These are phyloP conservation scores for Eurypyga helias DNA, from an alignment of 2,113 vertebrate species.

Conservation along the genomic window DNA sequence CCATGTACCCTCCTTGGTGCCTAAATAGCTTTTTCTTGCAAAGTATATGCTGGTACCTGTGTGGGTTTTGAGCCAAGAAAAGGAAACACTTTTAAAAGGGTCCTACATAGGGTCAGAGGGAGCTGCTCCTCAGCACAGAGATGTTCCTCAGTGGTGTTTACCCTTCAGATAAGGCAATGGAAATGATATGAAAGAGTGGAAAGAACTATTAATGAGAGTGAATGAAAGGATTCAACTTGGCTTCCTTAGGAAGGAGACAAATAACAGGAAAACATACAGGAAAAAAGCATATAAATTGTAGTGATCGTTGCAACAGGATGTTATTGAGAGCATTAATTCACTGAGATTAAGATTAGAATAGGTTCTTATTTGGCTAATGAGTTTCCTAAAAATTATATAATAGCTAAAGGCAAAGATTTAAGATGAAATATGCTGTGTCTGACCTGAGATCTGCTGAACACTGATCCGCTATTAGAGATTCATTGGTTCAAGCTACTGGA, in stretches of 20 bases:
- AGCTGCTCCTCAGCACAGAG: neutral
- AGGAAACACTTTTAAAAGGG: neutral
- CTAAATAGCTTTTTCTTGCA: neutral
- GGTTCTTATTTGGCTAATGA: constrained; percentile 53
- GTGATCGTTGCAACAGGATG: constrained; percentile 1
- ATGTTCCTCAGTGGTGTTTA: neutral
- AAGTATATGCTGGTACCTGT: neutral
- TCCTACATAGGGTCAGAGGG: neutral
- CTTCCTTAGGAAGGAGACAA: constrained; percentile 2
- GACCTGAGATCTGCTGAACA: constrained; percentile 39
- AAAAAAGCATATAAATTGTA: neutral
- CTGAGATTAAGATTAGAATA: constrained; percentile 44
- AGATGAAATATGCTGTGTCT: constrained; percentile 30
- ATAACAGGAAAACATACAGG: neutral
- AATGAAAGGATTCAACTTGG: neutral
- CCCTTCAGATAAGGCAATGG: neutral
- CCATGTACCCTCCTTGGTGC: neutral
- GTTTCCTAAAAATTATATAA: constrained; percentile 54
- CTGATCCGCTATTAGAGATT: constrained; percentile 45
- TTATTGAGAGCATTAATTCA: constrained; percentile 42
- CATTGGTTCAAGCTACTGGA: constrained; percentile 24
- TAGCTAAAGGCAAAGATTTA: constrained; percentile 40
- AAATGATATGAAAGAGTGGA: neutral
- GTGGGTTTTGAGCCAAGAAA: neutral
- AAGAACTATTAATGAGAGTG: neutral